Base-by-base conservation (phyloP, 1,140 invertebrate species). In the Dendrolimus punctatus region DNA sequence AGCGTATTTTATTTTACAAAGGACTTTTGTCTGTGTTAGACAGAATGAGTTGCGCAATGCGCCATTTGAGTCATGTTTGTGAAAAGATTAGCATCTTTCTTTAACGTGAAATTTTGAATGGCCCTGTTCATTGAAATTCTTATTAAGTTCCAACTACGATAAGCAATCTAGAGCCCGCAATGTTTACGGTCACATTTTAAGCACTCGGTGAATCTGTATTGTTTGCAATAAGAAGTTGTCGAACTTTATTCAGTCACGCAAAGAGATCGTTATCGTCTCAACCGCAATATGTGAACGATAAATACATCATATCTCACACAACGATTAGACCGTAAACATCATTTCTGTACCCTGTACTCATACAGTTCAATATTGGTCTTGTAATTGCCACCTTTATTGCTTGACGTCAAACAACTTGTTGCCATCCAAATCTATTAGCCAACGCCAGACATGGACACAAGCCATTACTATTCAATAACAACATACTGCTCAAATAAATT, bases 371-470 rank as follows among this genome's bases (percentile, higher is more conserved):
- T 23, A 23, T 41, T 37, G 48, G 49, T 50, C 41, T 46, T 57
- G 8, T 43, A 43, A 46, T 37, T 48, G 36, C 23, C 23, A 23
- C 23, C 9, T 53, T 54, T 57, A 50, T 63, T 38, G 10, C 55
- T 56, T 59, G 49, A 52, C 50, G 43, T 10, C 49, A 10, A 51
- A 42, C 39, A 52, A 44, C 23, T 56, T 8, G 42, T 43, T 43
- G 42, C 42, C 42, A 43, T n/a, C 42, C 42, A 9, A 43, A 43
- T 43, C 10, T 9, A 43, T 43, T 43, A 43, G 42, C 10, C 8
- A 43, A 43, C 8, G 5, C 42, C 42, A 9, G 10, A 43, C 5
- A 43, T 9, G 10, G 42, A 6, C 60, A 70, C 80, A 76, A 60
- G 63, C 61, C 60, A 53, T 70, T 62, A 67, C 70, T 23, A 23